Conservation (phyloP, 2,797 vertebrate genomes). For the Poecile montanus region DNA sequence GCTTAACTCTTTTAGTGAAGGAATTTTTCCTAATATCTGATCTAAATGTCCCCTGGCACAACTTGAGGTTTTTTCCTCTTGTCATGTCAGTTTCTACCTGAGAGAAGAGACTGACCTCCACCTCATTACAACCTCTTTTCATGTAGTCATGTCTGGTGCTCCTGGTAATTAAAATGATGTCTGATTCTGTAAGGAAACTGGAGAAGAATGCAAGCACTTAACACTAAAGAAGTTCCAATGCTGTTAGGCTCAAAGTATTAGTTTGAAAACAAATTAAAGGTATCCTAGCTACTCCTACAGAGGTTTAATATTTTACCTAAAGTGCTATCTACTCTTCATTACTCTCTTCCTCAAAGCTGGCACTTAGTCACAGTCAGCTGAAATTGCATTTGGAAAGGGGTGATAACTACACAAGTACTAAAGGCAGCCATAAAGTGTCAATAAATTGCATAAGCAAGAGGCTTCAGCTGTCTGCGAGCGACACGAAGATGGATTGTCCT, state of each 20-base stretch:
- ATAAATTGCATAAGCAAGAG: slow-evolving; percentile 78
- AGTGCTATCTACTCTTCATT: slow-evolving; percentile 63
- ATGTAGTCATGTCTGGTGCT: slow-evolving; percentile 27
- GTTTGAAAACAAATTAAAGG: slow-evolving; percentile 69
- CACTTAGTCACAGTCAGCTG: slow-evolving; percentile 76
- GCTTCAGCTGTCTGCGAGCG: slow-evolving; percentile 71
- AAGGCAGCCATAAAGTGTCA: slow-evolving; percentile 77
- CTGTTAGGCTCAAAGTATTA: slow-evolving; percentile 62
- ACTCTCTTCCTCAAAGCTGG: slow-evolving; percentile 62
- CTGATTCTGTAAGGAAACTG: slow-evolving; percentile 32
- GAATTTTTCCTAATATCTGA: background rate
- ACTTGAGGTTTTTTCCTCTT: background rate
- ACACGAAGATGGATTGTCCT: slow-evolving; percentile 80
- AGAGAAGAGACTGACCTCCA: background rate
- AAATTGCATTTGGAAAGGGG: slow-evolving; percentile 79
- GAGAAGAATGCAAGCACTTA: slow-evolving; percentile 41
- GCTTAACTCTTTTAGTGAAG: background rate
- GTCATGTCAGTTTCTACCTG: background rate
- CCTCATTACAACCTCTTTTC: background rate
- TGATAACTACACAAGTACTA: slow-evolving; percentile 78
- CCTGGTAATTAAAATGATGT: slow-evolving; percentile 62
- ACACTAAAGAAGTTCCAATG: slow-evolving; percentile 45
- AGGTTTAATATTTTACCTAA: slow-evolving; percentile 67
- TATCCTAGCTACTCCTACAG: slow-evolving; percentile 35
- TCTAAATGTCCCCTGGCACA: background rate